phyloP scores from a whole-genome alignment of 2,888 invertebrate genomes.

The Exephanes ischioxanthus region DNA sequence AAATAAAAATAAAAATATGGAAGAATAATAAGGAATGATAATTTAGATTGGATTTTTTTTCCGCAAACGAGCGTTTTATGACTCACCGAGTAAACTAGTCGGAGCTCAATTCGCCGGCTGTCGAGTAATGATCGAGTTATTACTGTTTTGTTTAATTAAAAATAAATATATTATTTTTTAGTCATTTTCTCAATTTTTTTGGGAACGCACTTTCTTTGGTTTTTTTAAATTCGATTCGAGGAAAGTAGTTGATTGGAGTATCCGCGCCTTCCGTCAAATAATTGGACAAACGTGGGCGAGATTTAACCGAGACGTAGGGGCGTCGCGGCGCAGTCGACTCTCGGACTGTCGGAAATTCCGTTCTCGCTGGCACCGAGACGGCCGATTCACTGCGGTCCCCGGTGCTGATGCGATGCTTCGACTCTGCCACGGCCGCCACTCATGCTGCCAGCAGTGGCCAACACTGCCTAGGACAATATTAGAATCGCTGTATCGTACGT shows the following conservation, averaged over 20 bases:
- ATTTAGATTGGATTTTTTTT: slow-evolving; percentile 1
- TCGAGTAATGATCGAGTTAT: neutral
- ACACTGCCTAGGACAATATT: slow-evolving; percentile 82
- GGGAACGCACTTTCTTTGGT: neutral
- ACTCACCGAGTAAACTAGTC: slow-evolving; percentile 38
- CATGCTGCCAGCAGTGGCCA: slow-evolving; percentile 72
- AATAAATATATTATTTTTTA: neutral
- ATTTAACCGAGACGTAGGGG: slow-evolving; percentile 32
- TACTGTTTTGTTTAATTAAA: too few relatives aligned
- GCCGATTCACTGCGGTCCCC: slow-evolving; percentile 76
- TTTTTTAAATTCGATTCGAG: neutral
- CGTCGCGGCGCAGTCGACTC: slow-evolving; percentile 31
- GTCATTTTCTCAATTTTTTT: neutral
- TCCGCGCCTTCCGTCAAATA: neutral
- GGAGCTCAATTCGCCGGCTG: neutral
- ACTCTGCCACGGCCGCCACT: slow-evolving; percentile 70
- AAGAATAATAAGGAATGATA: neutral
- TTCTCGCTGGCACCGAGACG: slow-evolving; percentile 75
- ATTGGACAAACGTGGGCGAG: slow-evolving; percentile 16
- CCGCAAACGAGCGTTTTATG: neutral
- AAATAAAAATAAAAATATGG: neutral
- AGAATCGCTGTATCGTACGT: slow-evolving; percentile 75
- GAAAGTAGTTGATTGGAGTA: neutral
- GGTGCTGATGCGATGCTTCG: slow-evolving; percentile 49
- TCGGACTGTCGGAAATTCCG: slow-evolving; percentile 64